Evolutionary conservation across 2,888 invertebrate species (phyloP).

Genomic region (Megalurothrips usitatus): DNA sequence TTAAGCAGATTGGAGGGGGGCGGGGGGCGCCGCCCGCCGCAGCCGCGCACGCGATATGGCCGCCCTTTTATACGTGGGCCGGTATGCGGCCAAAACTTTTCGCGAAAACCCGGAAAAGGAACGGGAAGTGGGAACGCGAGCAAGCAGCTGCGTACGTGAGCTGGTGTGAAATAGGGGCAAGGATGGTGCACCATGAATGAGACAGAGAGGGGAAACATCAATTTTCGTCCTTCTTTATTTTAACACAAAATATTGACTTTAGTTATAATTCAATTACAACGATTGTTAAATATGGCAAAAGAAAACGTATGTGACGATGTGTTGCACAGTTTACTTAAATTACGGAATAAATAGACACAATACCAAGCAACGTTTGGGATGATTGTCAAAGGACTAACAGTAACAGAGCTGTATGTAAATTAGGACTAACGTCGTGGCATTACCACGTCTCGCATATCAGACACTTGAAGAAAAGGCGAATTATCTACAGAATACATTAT

Average conservation of each 20-base stretch:
- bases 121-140: too few relatives aligned
- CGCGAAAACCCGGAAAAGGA: too few relatives aligned
- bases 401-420: not conserved
- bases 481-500: conserved; percentile 3
- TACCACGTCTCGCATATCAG: not conserved
- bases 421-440: not conserved
- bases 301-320: not conserved
- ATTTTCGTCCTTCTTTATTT: not conserved
- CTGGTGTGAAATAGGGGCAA: too few relatives aligned
- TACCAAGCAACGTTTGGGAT: not conserved
- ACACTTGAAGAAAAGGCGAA: conserved; percentile 2
- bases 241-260: conserved; percentile 27
- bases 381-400: conserved; percentile 19
- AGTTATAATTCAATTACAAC: conserved; percentile 27
- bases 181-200: too few relatives aligned
- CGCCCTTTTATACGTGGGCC: too few relatives aligned
- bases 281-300: conserved; percentile 1
- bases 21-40: too few relatives aligned
- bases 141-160: too few relatives aligned
- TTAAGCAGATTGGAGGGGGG: too few relatives aligned
- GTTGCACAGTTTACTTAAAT: not conserved
- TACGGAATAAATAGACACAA: conserved; percentile 6
- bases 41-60: too few relatives aligned
- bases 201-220: conserved; percentile 26
- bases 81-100: too few relatives aligned